Base-by-base conservation (phyloP, 2,888 invertebrate genomes). In the Lottia scabra region DNA sequence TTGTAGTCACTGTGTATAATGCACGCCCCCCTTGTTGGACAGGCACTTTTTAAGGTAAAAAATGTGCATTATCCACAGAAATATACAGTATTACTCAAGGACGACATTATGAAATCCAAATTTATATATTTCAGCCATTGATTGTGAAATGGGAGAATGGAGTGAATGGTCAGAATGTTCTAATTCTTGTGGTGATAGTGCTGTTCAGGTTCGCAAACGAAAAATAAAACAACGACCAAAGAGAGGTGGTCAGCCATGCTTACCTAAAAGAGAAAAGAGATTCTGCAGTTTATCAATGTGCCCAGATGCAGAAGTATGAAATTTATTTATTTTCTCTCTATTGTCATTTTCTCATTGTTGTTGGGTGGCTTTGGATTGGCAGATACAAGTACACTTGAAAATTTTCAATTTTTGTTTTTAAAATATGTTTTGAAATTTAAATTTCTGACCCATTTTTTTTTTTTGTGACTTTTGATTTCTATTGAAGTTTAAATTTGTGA, bases 131-230 rank as follows among this genome's bases (percentile, higher is more conserved):
- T 30, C 80, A 87, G 87, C 86, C 19, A 72, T 83, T 62, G 80
- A 85, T 75, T 88, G 88, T 72, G 75, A 80, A 69, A 78, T 88
- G 73, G 80, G 81, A 15, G 86, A 86, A 0, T 92, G 92, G 91
- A 84, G 88, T 8, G 86, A 88, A 19, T 92, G 91, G 91, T 87
- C 90, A 1, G 80, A 87, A 2, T 92, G 92, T 77, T 89, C 90
- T 5, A 89, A 88, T 5, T 88, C 89, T 0, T 92, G 92, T 81
- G 91, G 91, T 2, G 84, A 80, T 27, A 83, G 83, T 65, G 82
- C 85, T 23, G 84, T 87, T 10, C 85, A 85, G 77, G 82, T 84
- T 64, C 75, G 89, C 56, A 71, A 78, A 19, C 76, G 87, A 45
- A 74, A 75, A 30, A 78, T 85, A 30, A 67, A 81, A 19, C 79